A percentile compares a stretch with the other conserved stretches of the same genome.
Evolutionary conservation across 2,888 invertebrate genomes (phyloP).

Genomic region (Cactoblastis cactorum): DNA sequence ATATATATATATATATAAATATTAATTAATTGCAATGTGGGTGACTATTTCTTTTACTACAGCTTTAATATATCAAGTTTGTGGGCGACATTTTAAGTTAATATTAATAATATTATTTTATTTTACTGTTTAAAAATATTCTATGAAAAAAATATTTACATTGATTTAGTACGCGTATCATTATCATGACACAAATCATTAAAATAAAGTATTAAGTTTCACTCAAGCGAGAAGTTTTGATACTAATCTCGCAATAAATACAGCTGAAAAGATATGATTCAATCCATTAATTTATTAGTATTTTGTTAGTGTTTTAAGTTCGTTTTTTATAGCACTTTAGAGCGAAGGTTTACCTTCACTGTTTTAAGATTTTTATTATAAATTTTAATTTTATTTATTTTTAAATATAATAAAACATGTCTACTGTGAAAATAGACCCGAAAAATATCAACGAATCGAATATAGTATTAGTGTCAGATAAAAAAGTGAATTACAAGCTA

Average conservation of each 20-base stretch:
- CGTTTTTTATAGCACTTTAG: too few relatives aligned
- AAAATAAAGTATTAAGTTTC: background rate
- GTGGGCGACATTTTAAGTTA: too few relatives aligned
- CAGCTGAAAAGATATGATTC: background rate
- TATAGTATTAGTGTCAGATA: background rate
- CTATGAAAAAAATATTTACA: too few relatives aligned
- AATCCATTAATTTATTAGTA: background rate
- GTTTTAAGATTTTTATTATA: too few relatives aligned
- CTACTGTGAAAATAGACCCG: background rate
- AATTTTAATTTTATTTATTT: background rate
- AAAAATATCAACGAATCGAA: background rate
- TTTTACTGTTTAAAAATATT: too few relatives aligned
- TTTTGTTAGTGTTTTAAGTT: background rate
- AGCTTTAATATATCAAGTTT: too few relatives aligned
- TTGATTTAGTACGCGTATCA: too few relatives aligned
- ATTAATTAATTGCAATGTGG: too few relatives aligned
- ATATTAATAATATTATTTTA: too few relatives aligned
- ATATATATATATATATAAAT: too few relatives aligned
- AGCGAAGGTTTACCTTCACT: too few relatives aligned
- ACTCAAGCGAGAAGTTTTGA: background rate
- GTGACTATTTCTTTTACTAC: too few relatives aligned
- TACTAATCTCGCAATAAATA: background rate
- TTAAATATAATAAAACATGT: background rate
- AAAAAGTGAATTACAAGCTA: conserved; percentile 16
- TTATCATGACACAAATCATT: background rate